Conservation (phyloP, 2,888 invertebrate species). For the Tetragnatha montana region DNA sequence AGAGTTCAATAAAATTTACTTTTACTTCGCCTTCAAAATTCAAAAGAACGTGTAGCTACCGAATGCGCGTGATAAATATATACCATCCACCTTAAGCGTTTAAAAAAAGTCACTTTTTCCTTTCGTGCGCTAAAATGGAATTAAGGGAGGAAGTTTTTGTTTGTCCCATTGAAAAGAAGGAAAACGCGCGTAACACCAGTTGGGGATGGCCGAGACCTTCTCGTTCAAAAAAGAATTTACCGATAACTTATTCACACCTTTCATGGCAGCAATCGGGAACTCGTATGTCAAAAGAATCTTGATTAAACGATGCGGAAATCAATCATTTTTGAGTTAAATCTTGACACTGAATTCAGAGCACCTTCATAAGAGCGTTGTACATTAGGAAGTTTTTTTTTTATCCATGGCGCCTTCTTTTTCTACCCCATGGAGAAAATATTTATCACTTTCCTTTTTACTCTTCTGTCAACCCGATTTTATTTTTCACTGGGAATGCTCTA, state of each 20-base stretch:
- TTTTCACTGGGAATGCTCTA: slow-evolving; percentile 3
- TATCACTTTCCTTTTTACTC: slow-evolving; percentile 48
- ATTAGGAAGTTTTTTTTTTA: slow-evolving; percentile 46
- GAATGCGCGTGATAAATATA: too few species aligned
- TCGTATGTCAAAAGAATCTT: slow-evolving; percentile 64
- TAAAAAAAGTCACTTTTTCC: background rate
- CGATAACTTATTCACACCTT: slow-evolving; percentile 65
- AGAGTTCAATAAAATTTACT: background rate
- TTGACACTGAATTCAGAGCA: slow-evolving; percentile 59
- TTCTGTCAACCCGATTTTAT: slow-evolving; percentile 33
- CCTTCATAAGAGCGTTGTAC: slow-evolving; percentile 48
- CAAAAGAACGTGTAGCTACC: too few species aligned
- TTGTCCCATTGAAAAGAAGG: slow-evolving; percentile 16
- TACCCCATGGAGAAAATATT: slow-evolving; percentile 42
- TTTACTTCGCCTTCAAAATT: background rate
- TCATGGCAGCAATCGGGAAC: slow-evolving; percentile 53
- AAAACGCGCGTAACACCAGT: slow-evolving; percentile 48
- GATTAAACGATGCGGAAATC: slow-evolving; percentile 66
- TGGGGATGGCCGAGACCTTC: slow-evolving; percentile 9
- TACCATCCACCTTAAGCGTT: too few species aligned
- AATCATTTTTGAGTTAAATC: slow-evolving; percentile 67
- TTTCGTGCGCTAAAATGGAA: slow-evolving; percentile 11
- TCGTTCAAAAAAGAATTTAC: slow-evolving; percentile 44
- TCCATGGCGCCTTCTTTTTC: slow-evolving; percentile 17
- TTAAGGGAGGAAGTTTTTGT: slow-evolving; percentile 28